Base-by-base conservation (phyloP, 2,888 invertebrate species). In the Cancer borealis region DNA sequence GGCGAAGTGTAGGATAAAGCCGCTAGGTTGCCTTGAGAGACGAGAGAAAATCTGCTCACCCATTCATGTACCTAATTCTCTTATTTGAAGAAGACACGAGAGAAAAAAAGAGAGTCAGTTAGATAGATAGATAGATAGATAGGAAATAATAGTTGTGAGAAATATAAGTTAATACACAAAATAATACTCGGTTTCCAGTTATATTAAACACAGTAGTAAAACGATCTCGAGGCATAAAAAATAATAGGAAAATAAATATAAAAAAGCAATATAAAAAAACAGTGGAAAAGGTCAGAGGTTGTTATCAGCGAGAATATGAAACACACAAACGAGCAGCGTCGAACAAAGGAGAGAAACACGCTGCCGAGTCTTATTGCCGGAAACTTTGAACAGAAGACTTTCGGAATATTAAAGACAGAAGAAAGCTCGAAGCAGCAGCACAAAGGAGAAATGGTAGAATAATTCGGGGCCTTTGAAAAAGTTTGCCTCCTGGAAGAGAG, bases 341-440 rank as follows among this genome's bases (percentile, higher is more conserved):
- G 73, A 73, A 73, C 73, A 73, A 73, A 54, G 21, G n/a, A 21
- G 73, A 8, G n/a, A 54, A 73, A 73, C 73, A 73, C n/a, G 73
- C 21, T 26, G 73, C 26, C 73, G 73, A 6, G 73, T 26, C 73
- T 26, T 26, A 73, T 26, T 73, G 73, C 73, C 21, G 73, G 73
- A 73, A 73, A 73, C 73, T 73, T 73, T 73, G 73, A 73, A 73
- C 73, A 26, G 73, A 26, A 73, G 73, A 73, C 73, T 73, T 73
- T 73, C 73, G 73, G 73, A 73, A 73, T 73, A 73, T 73, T 73
- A 73, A 73, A n/a, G 73, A 73, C 73, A 21, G 73, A 26, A 14
- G 73, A 21, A 54, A 54, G 54, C 54, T 54, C 73, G 73, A 26
- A 73, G 73, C 21, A 26, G 73, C 73, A 73, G 73, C 73, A 73